A percentile compares a stretch with the other conserved stretches of the same genome.
Conservation (phyloP, 35 echinoderm and acorn worm genomes). For the Ophioderma brevispina region DNA sequence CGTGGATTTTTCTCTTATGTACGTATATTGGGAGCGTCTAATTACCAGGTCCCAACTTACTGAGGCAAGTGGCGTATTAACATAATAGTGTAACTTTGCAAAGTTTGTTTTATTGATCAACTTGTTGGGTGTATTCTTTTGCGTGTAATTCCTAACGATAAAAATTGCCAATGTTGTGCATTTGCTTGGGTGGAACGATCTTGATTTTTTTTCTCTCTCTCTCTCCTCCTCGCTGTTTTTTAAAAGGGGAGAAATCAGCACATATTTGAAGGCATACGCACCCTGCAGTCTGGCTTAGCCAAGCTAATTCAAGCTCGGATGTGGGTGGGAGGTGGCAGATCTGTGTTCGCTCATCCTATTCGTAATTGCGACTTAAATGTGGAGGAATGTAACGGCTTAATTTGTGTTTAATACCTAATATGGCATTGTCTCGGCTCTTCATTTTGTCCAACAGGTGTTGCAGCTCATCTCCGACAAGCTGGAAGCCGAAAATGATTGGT, state of each 20-base stretch:
- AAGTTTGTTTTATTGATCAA: background rate
- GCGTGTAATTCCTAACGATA: background rate
- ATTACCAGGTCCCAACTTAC: background rate
- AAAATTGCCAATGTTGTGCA: background rate
- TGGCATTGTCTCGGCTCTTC: too few species aligned
- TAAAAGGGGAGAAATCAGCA: background rate
- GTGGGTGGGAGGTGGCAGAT: too few species aligned
- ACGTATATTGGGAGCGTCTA: background rate
- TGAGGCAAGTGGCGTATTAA: background rate
- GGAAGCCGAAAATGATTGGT: background rate
- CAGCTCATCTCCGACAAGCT: background rate
- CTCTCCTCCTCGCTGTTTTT: background rate
- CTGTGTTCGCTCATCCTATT: too few species aligned
- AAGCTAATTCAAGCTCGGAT: too few species aligned
- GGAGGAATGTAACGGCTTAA: too few species aligned
- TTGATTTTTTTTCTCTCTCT: background rate
- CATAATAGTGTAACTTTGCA: constrained; percentile 10
- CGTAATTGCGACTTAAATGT: too few species aligned
- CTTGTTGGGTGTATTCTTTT: background rate
- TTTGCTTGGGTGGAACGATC: background rate
- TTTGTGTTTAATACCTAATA: too few species aligned
- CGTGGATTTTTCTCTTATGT: constrained; percentile 5
- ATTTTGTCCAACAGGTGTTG: background rate
- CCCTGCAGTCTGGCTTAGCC: too few species aligned
- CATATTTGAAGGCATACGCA: too few species aligned